A percentile compares a stretch with the other conserved stretches of the same genome.
Evolutionary conservation across 2,888 invertebrate species (phyloP).

Genomic region (Chloroclystis v-ata): DNA sequence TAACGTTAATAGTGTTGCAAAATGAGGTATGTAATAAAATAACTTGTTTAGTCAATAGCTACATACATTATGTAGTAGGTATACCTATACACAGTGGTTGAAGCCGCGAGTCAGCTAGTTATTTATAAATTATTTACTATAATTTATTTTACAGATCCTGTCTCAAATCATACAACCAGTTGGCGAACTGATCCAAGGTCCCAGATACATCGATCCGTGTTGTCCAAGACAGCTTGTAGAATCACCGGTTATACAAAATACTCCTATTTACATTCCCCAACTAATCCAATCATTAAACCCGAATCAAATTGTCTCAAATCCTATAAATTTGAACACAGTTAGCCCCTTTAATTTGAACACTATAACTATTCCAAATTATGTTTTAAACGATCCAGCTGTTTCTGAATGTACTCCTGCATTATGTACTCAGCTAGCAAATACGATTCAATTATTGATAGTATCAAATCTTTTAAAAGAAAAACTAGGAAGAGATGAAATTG

Average conservation of each 20-base stretch:
- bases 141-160: no score
- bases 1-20: conserved; percentile 1
- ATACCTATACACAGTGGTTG: no score
- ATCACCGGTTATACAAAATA: background rate
- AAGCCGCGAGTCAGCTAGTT: no score
- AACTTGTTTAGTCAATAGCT: background rate
- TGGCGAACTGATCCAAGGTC: no score
- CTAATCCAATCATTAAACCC: background rate
- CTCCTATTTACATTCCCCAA: no score
- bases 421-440: conserved; percentile 47
- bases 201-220: no score
- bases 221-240: background rate
- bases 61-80: background rate
- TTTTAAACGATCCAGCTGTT: conserved; percentile 40
- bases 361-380: conserved; percentile 10
- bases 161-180: no score
- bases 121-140: no score
- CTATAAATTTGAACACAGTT: background rate
- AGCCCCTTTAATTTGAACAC: background rate
- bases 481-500: conserved; percentile 39
- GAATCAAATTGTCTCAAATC: background rate
- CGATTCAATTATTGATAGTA: conserved; percentile 59
- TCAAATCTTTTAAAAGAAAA: conserved; percentile 51
- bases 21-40: conserved; percentile 2
- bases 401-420: conserved; percentile 56